These are phyloP conservation scores for Carduelis carduelis DNA, from an alignment of 2,797 vertebrate genomes.

Conservation along the genomic window DNA sequence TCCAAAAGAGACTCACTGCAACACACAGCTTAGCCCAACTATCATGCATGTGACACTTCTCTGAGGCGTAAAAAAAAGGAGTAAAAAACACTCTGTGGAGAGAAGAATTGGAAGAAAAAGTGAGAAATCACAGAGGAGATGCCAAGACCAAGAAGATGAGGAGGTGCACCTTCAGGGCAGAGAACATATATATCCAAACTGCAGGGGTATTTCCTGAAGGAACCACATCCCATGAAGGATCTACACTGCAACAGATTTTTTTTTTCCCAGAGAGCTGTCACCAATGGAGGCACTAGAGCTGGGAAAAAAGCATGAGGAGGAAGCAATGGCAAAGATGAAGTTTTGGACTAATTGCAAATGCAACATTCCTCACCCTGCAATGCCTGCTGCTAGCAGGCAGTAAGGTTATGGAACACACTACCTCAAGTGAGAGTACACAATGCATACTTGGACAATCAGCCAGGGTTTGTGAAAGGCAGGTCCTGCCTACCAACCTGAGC, in stretches of 20 bases:
- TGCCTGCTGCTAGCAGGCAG: not conserved
- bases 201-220: not conserved
- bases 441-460: accelerated
- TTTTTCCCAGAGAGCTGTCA: not conserved
- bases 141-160: not conserved
- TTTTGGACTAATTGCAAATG: not conserved
- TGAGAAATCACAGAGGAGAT: not conserved
- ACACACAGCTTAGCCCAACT: not conserved
- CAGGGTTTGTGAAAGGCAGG: not conserved
- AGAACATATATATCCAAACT: not conserved
- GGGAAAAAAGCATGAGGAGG: not conserved
- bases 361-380: not conserved
- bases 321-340: not conserved
- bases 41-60: not conserved
- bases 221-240: accelerated
- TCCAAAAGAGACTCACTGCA: not conserved
- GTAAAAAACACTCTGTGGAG: not conserved
- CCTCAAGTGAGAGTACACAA: not conserved
- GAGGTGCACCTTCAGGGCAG: not conserved
- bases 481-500: not conserved
- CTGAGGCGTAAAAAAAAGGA: not conserved
- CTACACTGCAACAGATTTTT: not conserved
- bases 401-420: not conserved
- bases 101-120: not conserved
- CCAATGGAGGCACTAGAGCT: not conserved